These are phyloP conservation scores for Lapara coniferarum DNA, from an alignment of 2,888 invertebrate species.

Conservation along the genomic window DNA sequence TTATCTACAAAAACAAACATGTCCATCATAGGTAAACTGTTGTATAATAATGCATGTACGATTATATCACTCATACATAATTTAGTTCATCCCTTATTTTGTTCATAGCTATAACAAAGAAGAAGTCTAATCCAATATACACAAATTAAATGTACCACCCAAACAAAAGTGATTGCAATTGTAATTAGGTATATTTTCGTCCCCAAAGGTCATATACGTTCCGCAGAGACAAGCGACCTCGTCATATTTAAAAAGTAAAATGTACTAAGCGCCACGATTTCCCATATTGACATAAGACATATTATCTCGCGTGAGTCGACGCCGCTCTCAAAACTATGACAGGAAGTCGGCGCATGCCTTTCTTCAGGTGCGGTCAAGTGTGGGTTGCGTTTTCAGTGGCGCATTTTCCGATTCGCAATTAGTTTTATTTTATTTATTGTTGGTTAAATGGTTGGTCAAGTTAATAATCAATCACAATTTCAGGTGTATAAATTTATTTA, in stretches of 20 bases:
- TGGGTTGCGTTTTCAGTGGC: conserved; percentile 35
- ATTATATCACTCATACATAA: too few relatives aligned
- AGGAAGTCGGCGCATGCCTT: conserved; percentile 76
- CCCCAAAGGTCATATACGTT: conserved; percentile 75
- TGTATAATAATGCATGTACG: too few relatives aligned
- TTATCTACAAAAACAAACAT: too few relatives aligned
- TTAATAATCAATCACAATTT: too few relatives aligned
- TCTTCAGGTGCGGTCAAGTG: conserved; percentile 65
- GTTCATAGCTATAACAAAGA: too few relatives aligned
- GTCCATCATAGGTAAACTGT: too few relatives aligned
- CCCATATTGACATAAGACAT: conserved; percentile 58
- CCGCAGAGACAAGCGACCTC: conserved; percentile 68
- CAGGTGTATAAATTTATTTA: too few relatives aligned
- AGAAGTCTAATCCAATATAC: neutral
- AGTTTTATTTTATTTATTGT: conserved; percentile 2
- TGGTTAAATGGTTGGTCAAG: neutral
- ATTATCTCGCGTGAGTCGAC: conserved; percentile 51
- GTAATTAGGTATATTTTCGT: conserved; percentile 57
- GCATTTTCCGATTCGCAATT: conserved; percentile 23
- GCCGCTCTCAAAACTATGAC: conserved; percentile 74
- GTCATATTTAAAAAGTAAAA: conserved; percentile 47
- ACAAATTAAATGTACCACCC: conserved; percentile 26
- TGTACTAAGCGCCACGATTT: conserved; percentile 51
- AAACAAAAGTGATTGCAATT: conserved; percentile 52
- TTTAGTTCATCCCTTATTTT: too few relatives aligned